Base-by-base conservation (phyloP, 2,888 invertebrate species). In the Aquatica leii region DNA sequence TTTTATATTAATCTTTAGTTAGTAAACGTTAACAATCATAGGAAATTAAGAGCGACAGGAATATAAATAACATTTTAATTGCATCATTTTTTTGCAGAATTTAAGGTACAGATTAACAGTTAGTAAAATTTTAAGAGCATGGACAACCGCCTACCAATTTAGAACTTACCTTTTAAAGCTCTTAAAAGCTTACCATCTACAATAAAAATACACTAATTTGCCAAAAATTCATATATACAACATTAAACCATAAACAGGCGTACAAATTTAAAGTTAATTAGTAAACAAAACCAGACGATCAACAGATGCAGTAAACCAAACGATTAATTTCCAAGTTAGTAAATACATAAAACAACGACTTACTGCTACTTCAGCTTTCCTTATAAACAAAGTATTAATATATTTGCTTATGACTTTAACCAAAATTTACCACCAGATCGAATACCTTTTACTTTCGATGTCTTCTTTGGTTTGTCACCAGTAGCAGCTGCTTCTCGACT, bases 401-500 rank as follows among this genome's bases (percentile, higher is more conserved):
- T 12, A 43, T 21, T 50, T 51, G 17, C 17, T 54, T 75, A 78
- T 15, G 78, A 79, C 70, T 86, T 87, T 72, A 86, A 84, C 90
- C 90, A 90, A 82, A 90, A 90, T 83, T 90, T 90, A 76, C 86
- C 85, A 67, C 86, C 84, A 70, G 86, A 86, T 75, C 89, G 85
- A 58, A 88, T 84, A 69, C 87, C 88, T 84, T 92, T 89, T 80
- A 82, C 86, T 85, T 88, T 92, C 79, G 83, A 85, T 76, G 77
- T 78, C 74, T 66, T 83, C 80, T 78, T 83, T 74, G 77, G 84
- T 78, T 81, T 89, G 82, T 74, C 87, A 81, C 74, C 84, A 78
- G 72, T 82, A n/a, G 85, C 82, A 11, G 84, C 82, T 11, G 87
- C 85, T 73, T 90, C 89, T 49, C 90, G 84, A 66, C 87, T 87